phyloP scores from a whole-genome alignment of 2,888 invertebrate species.

The Drosophila trichaetosa region DNA sequence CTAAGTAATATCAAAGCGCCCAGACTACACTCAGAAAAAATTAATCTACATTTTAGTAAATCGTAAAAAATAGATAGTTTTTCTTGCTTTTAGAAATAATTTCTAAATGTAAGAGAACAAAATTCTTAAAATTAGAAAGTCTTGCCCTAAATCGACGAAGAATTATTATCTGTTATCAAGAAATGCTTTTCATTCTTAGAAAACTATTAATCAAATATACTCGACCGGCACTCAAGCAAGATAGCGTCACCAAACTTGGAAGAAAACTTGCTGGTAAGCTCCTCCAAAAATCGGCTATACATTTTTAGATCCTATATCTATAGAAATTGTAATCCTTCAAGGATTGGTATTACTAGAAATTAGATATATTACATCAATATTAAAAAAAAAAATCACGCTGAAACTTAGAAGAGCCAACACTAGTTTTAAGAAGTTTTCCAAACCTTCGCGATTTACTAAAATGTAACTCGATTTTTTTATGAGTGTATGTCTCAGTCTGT shows the following conservation, averaged over 20 bases:
- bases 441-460: background rate
- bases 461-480: background rate
- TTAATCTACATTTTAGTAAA: background rate
- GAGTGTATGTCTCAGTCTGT: background rate
- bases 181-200: background rate
- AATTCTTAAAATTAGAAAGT: background rate
- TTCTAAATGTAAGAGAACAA: background rate
- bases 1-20: slow-evolving; percentile 25
- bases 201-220: no score
- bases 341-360: background rate
- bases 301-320: no score
- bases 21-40: background rate
- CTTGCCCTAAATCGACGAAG: no score
- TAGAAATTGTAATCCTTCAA: background rate
- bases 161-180: background rate
- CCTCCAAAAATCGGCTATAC: no score
- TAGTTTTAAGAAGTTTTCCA: background rate
- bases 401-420: background rate
- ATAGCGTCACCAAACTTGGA: no score
- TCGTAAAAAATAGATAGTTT: background rate
- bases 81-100: background rate
- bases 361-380: no score
- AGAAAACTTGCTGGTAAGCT: no score
- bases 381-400: background rate
- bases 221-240: no score